Evolutionary conservation across 1,140 invertebrate species (phyloP), one percentile per base, ranked within the genome.

Genomic region (Triops cancriformis): DNA sequence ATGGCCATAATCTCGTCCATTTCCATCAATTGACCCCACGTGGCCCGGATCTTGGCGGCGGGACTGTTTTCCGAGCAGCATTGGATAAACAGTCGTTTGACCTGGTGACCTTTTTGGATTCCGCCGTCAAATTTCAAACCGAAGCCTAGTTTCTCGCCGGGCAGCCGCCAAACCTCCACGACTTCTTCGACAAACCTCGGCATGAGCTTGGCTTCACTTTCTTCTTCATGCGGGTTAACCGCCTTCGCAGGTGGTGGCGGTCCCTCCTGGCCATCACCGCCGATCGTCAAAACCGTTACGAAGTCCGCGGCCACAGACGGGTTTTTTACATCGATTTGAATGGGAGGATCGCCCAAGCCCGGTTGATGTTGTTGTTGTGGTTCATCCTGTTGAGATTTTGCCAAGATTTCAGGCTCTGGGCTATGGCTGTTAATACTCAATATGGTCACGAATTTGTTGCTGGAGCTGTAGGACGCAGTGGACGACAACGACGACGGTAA

Each of bases 101-200:
- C 89, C 18, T 82, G 80, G 27, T 82, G 81, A 27, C 90, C 91
- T 79, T 91, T 90, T 5, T 91, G 91, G 1, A 78, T 77, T 4
- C 93, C 94, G 42, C 94, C 94, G 84, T 97, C 94, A 83, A 98
- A 96, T 83, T 95, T 94, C 0, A 97, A 85, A 0, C 94, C 94
- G 82, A 98, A 93, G 0, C 95, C 95, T 0, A 98, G 85, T 64
- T 93, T 89, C 84, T 96, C 95, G 0, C 94, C 95, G 0, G 94
- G 93, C 76, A 96, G 86, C 77, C 95, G 88, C 81, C 92, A 93
- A 11, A 96, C 91, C 43, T 91, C 86, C 23, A 95, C 90, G 45
- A 84, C 81, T 84, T 93, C 90, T 73, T 81, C 77, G 26, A 77
- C 73, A 51, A 79, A 77, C 4, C 84, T 74, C 72, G 37, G 12